These are phyloP conservation scores for Aulostomus chinensis DNA, from an alignment of 2,797 vertebrate genomes.

Conservation along the genomic window DNA sequence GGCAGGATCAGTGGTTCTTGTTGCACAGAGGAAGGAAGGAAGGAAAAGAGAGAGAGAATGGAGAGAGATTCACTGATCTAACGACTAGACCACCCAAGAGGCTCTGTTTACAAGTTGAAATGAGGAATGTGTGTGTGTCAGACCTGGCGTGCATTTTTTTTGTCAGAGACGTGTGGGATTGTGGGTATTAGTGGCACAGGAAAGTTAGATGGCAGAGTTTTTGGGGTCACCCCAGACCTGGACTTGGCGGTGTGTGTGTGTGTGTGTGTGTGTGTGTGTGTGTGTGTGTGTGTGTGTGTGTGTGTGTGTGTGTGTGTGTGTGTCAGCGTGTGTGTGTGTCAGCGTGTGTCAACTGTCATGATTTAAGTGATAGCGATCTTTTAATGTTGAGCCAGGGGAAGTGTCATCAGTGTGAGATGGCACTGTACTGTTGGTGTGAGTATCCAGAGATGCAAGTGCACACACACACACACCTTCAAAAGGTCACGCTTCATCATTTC, in stretches of 20 bases:
- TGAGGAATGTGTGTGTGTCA: constrained; percentile 25
- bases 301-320: no score
- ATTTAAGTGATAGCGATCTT: constrained; percentile 54
- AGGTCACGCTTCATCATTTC: constrained; percentile 81
- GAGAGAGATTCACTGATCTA: constrained; percentile 51
- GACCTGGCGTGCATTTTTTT: constrained; percentile 35
- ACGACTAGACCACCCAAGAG: constrained; percentile 62
- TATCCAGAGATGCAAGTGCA: constrained; percentile 30
- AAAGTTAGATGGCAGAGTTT: constrained; percentile 59
- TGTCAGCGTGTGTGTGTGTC: no score
- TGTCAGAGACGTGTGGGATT: constrained; percentile 42
- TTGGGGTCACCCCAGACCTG: constrained; percentile 52
- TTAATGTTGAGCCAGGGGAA: constrained; percentile 48
- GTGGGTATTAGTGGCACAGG: constrained; percentile 54
- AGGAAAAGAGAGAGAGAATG: constrained; percentile 10
- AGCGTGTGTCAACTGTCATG: constrained; percentile 41
- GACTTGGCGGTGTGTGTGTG: constrained; percentile 26
- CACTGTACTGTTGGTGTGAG: constrained; percentile 54
- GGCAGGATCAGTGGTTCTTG: constrained; percentile 36
- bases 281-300: no score
- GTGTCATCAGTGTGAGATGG: constrained; percentile 56
- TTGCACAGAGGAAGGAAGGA: constrained; percentile 6
- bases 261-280: no score
- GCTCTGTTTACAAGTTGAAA: constrained; percentile 53
- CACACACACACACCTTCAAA: constrained; percentile 53